Evolutionary conservation across 2,113 vertebrate genomes (phyloP).

Genomic region (Clarias magur): DNA sequence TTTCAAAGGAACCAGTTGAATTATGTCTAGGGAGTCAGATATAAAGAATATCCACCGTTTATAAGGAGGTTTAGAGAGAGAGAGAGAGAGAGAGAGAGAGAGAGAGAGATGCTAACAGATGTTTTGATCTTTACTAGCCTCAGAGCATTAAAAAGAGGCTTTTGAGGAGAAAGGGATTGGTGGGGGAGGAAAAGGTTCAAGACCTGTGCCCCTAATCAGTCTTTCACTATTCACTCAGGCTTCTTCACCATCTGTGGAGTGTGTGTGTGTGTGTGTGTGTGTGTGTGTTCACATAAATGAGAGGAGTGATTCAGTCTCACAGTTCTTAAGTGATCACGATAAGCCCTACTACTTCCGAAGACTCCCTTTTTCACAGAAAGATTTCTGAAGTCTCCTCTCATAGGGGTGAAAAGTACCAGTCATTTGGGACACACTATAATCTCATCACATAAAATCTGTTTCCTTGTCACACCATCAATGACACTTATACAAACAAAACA

Average conservation of each 20-base stretch:
- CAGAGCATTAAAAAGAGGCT: constrained; percentile 26
- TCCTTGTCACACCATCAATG: neutral
- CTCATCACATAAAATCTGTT: neutral
- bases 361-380: neutral
- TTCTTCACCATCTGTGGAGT: constrained; percentile 20
- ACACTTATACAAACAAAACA: neutral
- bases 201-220: constrained; percentile 31
- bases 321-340: neutral
- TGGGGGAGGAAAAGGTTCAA: constrained; percentile 32
- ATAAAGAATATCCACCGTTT: constrained; percentile 16
- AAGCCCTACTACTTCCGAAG: neutral
- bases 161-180: constrained; percentile 21
- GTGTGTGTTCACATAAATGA: neutral
- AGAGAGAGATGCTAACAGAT: constrained; percentile 26
- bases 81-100: neutral
- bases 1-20: constrained; percentile 21
- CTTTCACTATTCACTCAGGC: constrained; percentile 22
- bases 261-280: neutral
- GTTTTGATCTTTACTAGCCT: constrained; percentile 31
- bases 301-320: neutral
- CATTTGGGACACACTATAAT: neutral
- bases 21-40: neutral
- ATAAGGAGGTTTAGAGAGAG: neutral
- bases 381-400: neutral
- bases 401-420: neutral